Evolutionary conservation across 2,888 invertebrate species (phyloP).

Genomic region (Ophion slaviceki): DNA sequence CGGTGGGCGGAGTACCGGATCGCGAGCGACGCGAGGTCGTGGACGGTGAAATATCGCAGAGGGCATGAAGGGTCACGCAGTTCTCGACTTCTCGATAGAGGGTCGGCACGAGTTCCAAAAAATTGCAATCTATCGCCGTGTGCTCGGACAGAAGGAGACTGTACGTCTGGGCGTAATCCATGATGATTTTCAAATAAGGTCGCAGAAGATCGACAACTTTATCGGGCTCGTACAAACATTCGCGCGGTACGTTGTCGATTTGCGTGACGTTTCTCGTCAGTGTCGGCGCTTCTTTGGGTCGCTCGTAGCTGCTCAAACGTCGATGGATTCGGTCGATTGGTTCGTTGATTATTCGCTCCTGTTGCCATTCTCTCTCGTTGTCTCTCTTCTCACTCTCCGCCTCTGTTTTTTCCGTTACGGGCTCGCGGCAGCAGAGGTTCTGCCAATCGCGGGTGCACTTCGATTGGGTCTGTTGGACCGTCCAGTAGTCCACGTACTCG

Average conservation of each 20-base stretch:
- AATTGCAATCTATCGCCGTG: constrained; percentile 88
- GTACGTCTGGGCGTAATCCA: constrained; percentile 85
- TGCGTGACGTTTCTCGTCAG: constrained; percentile 83
- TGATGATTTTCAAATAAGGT: constrained; percentile 83
- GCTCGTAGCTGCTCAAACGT: constrained; percentile 88
- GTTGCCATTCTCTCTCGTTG: constrained; percentile 11
- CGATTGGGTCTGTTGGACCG: constrained; percentile 85
- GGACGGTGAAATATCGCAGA: constrained; percentile 84
- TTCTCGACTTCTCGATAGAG: constrained; percentile 85
- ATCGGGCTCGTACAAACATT: constrained; percentile 82
- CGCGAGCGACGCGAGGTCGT: constrained; percentile 74
- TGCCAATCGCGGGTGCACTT: constrained; percentile 86
- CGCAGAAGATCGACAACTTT: constrained; percentile 83
- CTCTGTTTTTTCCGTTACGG: constrained; percentile 61
- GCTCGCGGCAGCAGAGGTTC: constrained; percentile 84
- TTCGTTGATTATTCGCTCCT: constrained; percentile 73
- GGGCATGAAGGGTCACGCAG: constrained; percentile 85
- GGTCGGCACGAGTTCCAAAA: constrained; percentile 86
- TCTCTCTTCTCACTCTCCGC: constrained; percentile 63
- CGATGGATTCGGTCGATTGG: constrained; percentile 86
- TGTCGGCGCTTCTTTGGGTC: constrained; percentile 86
- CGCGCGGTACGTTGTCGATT: constrained; percentile 82
- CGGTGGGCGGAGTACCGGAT: constrained; percentile 83
- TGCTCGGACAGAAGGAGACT: constrained; percentile 87
- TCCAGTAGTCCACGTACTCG: constrained; percentile 87